Evolutionary conservation across 2,888 invertebrate species (phyloP).

Genomic region (Nesidiocoris tenuis): DNA sequence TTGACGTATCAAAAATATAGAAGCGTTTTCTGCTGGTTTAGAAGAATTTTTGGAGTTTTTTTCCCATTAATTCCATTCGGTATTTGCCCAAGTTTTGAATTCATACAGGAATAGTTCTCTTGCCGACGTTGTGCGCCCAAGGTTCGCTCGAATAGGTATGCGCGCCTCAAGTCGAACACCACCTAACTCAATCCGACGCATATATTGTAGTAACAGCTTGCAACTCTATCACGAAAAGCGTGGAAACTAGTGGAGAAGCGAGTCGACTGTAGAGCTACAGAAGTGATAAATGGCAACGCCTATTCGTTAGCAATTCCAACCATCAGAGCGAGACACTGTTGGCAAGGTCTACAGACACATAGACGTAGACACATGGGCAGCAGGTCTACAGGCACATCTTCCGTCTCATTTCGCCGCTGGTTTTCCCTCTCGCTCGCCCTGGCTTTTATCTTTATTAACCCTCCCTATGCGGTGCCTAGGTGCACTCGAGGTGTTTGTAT

Average conservation of each 20-base stretch:
- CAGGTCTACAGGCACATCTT: too few relatives aligned
- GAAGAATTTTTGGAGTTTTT: too few relatives aligned
- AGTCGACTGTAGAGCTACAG: not conserved
- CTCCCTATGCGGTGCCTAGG: not conserved
- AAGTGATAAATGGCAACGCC: slow-evolving; percentile 15
- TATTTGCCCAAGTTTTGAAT: too few relatives aligned
- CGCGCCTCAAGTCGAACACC: not conserved
- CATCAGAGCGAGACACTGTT: not conserved
- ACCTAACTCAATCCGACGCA: not conserved
- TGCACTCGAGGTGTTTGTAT: not conserved
- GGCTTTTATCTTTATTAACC: slow-evolving; percentile 13
- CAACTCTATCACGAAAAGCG: not conserved
- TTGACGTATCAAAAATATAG: too few relatives aligned
- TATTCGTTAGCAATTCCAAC: slow-evolving; percentile 19
- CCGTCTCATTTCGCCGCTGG: not conserved
- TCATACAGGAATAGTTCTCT: too few relatives aligned
- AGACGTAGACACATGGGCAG: not conserved
- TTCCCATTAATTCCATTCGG: too few relatives aligned
- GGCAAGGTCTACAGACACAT: not conserved
- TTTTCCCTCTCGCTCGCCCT: not conserved
- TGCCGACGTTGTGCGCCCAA: too few relatives aligned
- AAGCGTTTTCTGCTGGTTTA: too few relatives aligned
- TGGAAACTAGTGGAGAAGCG: not conserved
- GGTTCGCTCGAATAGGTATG: too few relatives aligned
- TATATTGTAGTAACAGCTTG: not conserved